Conservation (phyloP, 2,113 vertebrate species). For the Tychaedon coryphoeus region DNA sequence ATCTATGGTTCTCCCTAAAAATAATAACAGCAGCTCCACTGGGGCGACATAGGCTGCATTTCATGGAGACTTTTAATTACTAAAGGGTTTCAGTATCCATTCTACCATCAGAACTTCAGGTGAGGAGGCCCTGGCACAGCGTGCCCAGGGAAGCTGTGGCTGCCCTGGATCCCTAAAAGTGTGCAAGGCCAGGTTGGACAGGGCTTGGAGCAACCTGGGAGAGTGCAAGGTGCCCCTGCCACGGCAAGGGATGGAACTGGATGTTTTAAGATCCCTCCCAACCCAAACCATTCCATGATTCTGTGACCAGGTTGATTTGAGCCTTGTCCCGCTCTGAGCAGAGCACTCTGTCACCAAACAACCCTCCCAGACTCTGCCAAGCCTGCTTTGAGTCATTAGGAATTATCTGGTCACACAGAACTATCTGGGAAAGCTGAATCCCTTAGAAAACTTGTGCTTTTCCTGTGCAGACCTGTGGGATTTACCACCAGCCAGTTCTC, state of each 20-base stretch:
- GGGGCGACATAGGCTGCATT: not conserved
- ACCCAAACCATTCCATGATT: not conserved
- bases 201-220: not conserved
- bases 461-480: not conserved
- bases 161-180: not conserved
- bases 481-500: not conserved
- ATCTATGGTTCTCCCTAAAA: not conserved
- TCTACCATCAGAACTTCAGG: not conserved
- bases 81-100: not conserved
- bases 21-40: not conserved
- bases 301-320: not conserved
- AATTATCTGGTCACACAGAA: not conserved
- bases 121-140: not conserved
- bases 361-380: not conserved
- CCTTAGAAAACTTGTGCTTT: not conserved
- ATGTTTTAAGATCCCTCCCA: not conserved
- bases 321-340: fast-evolving
- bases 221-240: fast-evolving
- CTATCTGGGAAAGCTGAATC: not conserved
- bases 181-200: fast-evolving
- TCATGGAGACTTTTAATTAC: not conserved
- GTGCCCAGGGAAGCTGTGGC: not conserved
- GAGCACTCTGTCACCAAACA: not conserved
- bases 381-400: not conserved
- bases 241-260: not conserved